These are phyloP conservation scores for Osmerus mordax DNA, from an alignment of 2,113 vertebrate genomes.

Conservation along the genomic window DNA sequence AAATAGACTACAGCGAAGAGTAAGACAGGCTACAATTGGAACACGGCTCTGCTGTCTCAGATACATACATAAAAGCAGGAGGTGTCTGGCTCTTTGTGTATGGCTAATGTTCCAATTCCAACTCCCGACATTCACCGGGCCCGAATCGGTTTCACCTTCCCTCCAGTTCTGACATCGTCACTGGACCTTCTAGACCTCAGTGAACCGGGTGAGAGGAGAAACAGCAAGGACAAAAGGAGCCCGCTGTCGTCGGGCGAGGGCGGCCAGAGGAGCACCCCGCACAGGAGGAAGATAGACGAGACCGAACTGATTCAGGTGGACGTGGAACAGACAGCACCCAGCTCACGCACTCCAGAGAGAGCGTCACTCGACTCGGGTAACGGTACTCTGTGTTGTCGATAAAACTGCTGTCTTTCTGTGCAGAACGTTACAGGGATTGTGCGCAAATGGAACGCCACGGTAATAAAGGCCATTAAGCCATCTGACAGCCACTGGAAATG, in stretches of 20 bases:
- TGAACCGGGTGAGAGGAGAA: slow-evolving; percentile 85
- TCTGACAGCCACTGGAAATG: too few species aligned
- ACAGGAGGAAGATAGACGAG: slow-evolving; percentile 87
- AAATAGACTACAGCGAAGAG: too few species aligned
- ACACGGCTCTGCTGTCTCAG: too few species aligned
- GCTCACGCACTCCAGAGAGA: slow-evolving; percentile 77
- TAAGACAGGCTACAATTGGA: too few species aligned
- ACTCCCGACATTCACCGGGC: too few species aligned
- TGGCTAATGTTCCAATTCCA: too few species aligned
- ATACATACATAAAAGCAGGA: too few species aligned
- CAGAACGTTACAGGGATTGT: too few species aligned
- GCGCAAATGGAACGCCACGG: too few species aligned
- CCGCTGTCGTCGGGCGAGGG: slow-evolving; percentile 71
- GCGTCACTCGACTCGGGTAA: slow-evolving; percentile 88
- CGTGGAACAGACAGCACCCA: slow-evolving; percentile 76
- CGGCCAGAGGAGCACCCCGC: slow-evolving; percentile 73
- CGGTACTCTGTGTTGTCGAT: neutral
- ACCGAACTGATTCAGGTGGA: slow-evolving; percentile 91
- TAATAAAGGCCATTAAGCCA: too few species aligned
- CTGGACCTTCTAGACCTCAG: slow-evolving; percentile 96
- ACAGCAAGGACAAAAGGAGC: slow-evolving; percentile 83
- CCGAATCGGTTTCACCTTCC: slow-evolving; percentile 12
- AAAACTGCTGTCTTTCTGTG: too few species aligned
- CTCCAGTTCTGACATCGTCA: slow-evolving; percentile 87
- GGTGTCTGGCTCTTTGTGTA: too few species aligned